A percentile compares a stretch with the other conserved stretches of the same genome.
phyloP scores from a whole-genome alignment of 1,140 invertebrate species.

The Bombus vancouverensis region DNA sequence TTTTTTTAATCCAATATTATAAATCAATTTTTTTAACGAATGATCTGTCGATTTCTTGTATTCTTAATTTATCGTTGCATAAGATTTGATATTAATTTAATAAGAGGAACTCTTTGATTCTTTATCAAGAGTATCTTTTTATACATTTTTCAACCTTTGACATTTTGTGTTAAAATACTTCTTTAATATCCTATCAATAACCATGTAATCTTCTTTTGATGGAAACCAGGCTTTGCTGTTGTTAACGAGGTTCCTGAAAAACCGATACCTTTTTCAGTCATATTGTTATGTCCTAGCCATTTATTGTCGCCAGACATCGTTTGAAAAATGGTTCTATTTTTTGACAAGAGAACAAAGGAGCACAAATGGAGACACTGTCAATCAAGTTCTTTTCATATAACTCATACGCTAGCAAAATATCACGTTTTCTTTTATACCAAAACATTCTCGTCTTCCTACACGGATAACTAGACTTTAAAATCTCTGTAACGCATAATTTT shows the following conservation, averaged over 20 bases:
- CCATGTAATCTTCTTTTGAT: neutral
- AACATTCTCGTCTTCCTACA: neutral
- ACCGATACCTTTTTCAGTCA: conserved; percentile 1
- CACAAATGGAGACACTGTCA: conserved; percentile 16
- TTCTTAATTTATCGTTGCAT: neutral
- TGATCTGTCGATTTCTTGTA: neutral
- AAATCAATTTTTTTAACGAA: neutral
- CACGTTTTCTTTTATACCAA: neutral
- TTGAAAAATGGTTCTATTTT: conserved; percentile 25
- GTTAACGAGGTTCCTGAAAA: neutral
- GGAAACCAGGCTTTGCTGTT: neutral
- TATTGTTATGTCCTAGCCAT: conserved; percentile 9
- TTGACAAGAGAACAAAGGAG: neutral
- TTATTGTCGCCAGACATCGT: neutral
- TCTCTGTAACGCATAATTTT: neutral
- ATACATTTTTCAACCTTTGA: neutral
- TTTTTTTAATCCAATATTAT: neutral
- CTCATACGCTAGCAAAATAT: neutral
- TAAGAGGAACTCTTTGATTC: neutral
- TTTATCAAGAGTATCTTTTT: neutral
- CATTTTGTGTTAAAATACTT: neutral
- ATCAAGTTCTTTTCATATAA: conserved; percentile 22
- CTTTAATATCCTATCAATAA: conserved; percentile 5
- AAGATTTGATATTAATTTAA: neutral
- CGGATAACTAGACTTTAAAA: neutral